These are phyloP conservation scores for Aptenodytes forsteri DNA, from an alignment of 2,113 vertebrate genomes.

Conservation along the genomic window DNA sequence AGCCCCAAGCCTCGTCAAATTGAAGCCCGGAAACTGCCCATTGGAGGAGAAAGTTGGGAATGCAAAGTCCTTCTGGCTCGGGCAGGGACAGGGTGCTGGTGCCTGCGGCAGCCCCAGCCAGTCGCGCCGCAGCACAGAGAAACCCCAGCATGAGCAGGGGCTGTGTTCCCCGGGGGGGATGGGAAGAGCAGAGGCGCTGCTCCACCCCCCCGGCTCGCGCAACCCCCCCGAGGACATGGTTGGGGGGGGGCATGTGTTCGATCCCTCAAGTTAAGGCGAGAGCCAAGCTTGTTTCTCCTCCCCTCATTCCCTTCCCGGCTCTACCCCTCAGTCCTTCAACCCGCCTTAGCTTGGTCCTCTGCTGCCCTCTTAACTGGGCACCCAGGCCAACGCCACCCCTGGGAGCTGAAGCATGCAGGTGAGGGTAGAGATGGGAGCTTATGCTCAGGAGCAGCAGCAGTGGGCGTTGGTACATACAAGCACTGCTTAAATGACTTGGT, in stretches of 20 bases:
- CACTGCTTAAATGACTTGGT: background rate
- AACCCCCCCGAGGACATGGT: accelerated
- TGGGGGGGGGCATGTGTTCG: accelerated
- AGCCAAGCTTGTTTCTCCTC: background rate
- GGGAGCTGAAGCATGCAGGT: background rate
- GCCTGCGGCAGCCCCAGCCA: background rate
- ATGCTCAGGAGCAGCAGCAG: background rate
- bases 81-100: accelerated
- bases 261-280: background rate
- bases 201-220: no score
- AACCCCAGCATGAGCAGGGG: background rate
- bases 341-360: background rate
- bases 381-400: background rate
- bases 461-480: background rate
- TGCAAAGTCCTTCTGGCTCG: background rate
- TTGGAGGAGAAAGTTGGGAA: background rate
- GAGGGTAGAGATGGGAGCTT: background rate
- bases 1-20: background rate
- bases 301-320: background rate
- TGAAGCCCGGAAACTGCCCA: background rate
- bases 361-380: no score
- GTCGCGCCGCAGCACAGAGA: accelerated
- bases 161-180: accelerated
- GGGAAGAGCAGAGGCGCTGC: background rate
- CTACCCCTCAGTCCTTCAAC: background rate